These are phyloP conservation scores for Sesia bembeciformis DNA, from an alignment of 2,888 invertebrate genomes.

Conservation along the genomic window DNA sequence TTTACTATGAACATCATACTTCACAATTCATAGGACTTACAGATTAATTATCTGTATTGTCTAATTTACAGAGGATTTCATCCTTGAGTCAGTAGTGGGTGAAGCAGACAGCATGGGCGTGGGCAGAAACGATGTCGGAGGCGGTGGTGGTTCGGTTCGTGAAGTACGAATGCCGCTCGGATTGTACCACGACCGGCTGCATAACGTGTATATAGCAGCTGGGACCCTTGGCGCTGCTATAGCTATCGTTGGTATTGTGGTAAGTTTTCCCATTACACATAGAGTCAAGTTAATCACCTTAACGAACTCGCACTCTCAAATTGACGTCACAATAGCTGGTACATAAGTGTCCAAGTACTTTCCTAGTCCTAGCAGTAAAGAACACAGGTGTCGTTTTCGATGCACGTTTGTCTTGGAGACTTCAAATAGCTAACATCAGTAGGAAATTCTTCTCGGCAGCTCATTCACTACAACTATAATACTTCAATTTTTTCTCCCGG, in stretches of 20 bases:
- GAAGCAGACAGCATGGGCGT: slow-evolving; percentile 41
- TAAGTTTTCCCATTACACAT: slow-evolving; percentile 40
- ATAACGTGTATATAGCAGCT: slow-evolving; percentile 86
- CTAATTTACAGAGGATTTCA: slow-evolving; percentile 77
- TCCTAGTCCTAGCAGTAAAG: too few relatives aligned
- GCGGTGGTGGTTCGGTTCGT: slow-evolving; percentile 51
- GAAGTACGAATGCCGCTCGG: slow-evolving; percentile 74
- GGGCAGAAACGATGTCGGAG: slow-evolving; percentile 42
- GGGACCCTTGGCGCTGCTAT: slow-evolving; percentile 84
- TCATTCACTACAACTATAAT: too few relatives aligned
- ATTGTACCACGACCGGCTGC: slow-evolving; percentile 77
- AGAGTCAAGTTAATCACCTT: too few relatives aligned
- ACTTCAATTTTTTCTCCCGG: too few relatives aligned
- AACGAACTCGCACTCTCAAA: neutral
- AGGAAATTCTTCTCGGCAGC: too few relatives aligned
- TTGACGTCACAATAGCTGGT: neutral
- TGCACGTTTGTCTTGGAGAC: too few relatives aligned
- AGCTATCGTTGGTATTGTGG: slow-evolving; percentile 82
- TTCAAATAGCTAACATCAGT: too few relatives aligned
- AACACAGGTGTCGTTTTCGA: too few relatives aligned
- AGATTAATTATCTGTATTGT: too few relatives aligned
- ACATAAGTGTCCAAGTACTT: neutral
- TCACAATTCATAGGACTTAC: too few relatives aligned
- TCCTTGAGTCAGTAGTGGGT: slow-evolving; percentile 77
- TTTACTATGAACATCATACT: too few relatives aligned